Evolutionary conservation across 2,888 invertebrate genomes (phyloP), one percentile per base, ranked within the genome.

Genomic region (Melipona bicolor): DNA sequence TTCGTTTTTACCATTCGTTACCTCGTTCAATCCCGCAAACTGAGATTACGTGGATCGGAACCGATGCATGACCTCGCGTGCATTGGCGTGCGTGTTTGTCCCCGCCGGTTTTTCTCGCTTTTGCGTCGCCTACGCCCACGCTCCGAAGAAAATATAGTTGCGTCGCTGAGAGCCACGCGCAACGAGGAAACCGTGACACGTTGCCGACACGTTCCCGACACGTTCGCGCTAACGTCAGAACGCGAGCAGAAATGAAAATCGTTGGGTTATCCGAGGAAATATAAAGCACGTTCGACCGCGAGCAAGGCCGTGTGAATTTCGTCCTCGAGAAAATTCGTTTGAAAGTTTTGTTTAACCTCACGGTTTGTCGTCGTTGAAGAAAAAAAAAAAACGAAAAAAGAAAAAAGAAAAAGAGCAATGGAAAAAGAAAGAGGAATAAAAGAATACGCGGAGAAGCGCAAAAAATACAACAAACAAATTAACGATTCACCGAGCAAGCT

Each of bases 41-140:
- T 83, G 89, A 90, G 88, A 88, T 88, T 89, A 88, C 88, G 85
- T 81, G 87, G 86, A 90, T 80, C 88, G 82, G 79, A 90, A 91
- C 85, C 86, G 85, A 91, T 88, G 87, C 80, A 89, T 70, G 77
- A 77, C 56, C 9, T 2, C 43, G 64, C 75, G 77, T 71, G 65
- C 73, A 19, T 56, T 43, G 27, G 50, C 72, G 15, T 19, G 52
- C 69, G 69, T n/a, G n/a, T n/a, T n/a, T n/a, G n/a, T 36, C 19
- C 43, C 52, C 19, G n/a, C 11, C 36, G 17, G 32, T 52, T 50
- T 43, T 52, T 4, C 43, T 19, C 43, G 6, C 11, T 54, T 21
- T n/a, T 43, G 13, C 62, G 6, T 15, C 15, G 21, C 6, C 36
- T 11, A 52, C n/a, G 11, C 1, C 27, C 21, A 68, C 54, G 27